phyloP scores from a whole-genome alignment of 2,888 invertebrate genomes.

The Orthosia cruda region DNA sequence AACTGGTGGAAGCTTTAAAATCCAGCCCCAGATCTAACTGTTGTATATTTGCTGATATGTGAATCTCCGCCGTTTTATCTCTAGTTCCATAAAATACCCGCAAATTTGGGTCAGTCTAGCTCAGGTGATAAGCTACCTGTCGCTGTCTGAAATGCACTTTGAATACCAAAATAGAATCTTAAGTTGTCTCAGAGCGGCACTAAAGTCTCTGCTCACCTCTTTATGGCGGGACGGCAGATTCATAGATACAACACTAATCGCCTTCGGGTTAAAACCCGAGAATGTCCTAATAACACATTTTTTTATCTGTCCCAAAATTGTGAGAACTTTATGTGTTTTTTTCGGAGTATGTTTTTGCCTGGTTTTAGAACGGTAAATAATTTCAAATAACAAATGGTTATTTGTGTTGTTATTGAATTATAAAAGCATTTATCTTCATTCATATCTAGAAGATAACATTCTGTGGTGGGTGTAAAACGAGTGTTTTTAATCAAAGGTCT shows the following conservation, averaged over 20 bases:
- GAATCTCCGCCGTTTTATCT: conserved; percentile 1
- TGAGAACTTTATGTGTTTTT: not conserved
- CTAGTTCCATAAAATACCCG: conserved; percentile 20
- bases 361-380: conserved; percentile 9
- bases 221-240: conserved; percentile 35
- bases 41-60: not conserved
- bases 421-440: not conserved
- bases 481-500: not conserved
- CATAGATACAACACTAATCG: conserved; percentile 52
- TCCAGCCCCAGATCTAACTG: not conserved
- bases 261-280: conserved; percentile 33
- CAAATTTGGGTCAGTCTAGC: conserved; percentile 40
- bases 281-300: conserved; percentile 37
- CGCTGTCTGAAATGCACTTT: conserved; percentile 38
- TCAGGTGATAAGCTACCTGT: conserved; percentile 40
- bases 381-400: not conserved
- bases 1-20: not conserved
- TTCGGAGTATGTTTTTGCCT: not conserved
- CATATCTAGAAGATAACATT: not conserved
- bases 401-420: not conserved
- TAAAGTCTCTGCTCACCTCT: conserved; percentile 51
- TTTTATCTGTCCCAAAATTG: not conserved
- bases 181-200: conserved; percentile 22
- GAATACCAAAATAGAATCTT: conserved; percentile 50
- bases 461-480: not conserved